These are phyloP conservation scores for Gadopsis marmoratus DNA, from an alignment of 2,797 vertebrate genomes.

Conservation along the genomic window DNA sequence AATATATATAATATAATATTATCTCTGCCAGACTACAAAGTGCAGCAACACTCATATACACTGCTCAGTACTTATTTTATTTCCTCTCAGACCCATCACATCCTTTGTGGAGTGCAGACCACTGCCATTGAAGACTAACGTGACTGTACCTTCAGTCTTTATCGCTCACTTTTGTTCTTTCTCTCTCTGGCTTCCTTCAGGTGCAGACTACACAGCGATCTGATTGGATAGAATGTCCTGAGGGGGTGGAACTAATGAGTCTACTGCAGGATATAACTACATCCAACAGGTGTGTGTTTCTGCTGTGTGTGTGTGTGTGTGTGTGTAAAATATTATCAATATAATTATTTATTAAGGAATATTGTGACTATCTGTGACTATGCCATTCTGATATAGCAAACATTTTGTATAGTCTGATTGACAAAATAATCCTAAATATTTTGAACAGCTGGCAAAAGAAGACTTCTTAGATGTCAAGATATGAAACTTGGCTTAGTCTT, in stretches of 20 bases:
- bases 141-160: neutral
- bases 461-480: neutral
- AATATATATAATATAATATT: too few species aligned
- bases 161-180: neutral
- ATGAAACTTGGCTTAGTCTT: neutral
- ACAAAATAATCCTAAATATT: neutral
- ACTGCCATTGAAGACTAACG: neutral
- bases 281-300: conserved; percentile 61
- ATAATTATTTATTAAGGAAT: neutral
- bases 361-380: neutral
- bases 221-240: conserved; percentile 67
- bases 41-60: neutral
- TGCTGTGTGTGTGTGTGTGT: conserved; percentile 20
- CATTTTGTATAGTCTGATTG: neutral
- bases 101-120: neutral
- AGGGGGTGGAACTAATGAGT: conserved; percentile 57
- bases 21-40: neutral
- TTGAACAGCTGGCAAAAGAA: neutral
- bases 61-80: conserved; percentile 3
- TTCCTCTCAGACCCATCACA: neutral
- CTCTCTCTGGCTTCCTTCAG: conserved; percentile 37
- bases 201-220: conserved; percentile 62
- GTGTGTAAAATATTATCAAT: neutral
- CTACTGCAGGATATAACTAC: conserved; percentile 58
- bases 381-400: neutral